Percentiles rank a stretch among this genome's conserved stretches.
Evolutionary conservation across 2,888 invertebrate genomes (phyloP).

Genomic region (Oeneis ivallda): DNA sequence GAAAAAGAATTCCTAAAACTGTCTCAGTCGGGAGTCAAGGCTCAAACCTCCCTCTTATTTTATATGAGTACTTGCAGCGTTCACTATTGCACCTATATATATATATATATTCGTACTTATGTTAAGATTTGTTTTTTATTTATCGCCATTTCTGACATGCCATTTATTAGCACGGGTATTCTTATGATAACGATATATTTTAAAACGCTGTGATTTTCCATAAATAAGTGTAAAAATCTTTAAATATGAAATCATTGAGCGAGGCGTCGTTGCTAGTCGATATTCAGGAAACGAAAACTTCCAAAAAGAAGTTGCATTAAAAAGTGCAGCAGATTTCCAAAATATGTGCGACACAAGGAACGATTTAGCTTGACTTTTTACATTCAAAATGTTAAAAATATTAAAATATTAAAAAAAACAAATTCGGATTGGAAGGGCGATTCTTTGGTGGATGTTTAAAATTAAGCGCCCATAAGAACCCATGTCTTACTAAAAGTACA

Average conservation of each 20-base stretch:
- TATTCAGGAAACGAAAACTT: conserved; percentile 22
- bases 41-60: too few species aligned
- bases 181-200: neutral
- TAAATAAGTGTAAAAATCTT: conserved; percentile 16
- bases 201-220: conserved; percentile 4
- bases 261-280: conserved; percentile 55
- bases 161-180: too few species aligned
- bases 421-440: conserved; percentile 38
- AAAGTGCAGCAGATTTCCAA: conserved; percentile 13
- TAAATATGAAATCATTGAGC: conserved; percentile 54
- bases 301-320: conserved; percentile 11
- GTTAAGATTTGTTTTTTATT: too few species aligned
- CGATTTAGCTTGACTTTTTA: conserved; percentile 20
- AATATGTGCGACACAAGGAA: conserved; percentile 28
- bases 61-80: too few species aligned
- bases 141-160: too few species aligned
- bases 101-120: too few species aligned
- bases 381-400: conserved; percentile 23
- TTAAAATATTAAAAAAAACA: conserved; percentile 32
- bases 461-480: conserved; percentile 23
- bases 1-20: too few species aligned
- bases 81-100: too few species aligned
- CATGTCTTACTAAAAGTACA: conserved; percentile 15
- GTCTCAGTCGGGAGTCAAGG: too few species aligned
- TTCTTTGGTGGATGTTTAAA: conserved; percentile 33